Conservation (phyloP, 2,113 vertebrate genomes). For the Larimichthys polyactis region DNA sequence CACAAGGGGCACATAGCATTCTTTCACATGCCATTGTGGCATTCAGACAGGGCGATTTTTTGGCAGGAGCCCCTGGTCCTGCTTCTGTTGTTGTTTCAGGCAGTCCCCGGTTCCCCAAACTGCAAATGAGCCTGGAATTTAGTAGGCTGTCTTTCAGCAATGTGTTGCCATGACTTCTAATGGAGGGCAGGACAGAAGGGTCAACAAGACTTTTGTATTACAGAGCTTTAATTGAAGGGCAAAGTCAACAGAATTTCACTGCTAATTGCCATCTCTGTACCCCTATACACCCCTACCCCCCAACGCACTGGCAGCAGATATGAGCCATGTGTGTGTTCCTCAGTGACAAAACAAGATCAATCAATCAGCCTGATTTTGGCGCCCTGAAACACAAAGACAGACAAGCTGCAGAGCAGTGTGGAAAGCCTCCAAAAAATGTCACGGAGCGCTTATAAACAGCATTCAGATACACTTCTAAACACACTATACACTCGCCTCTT, state of each 20-base stretch:
- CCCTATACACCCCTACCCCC: slow-evolving; percentile 10
- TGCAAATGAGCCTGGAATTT: slow-evolving; percentile 80
- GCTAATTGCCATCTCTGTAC: slow-evolving; percentile 64
- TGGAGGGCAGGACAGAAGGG: slow-evolving; percentile 67
- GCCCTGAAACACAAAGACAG: slow-evolving; percentile 27
- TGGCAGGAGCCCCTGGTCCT: slow-evolving; percentile 71
- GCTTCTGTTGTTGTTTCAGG: slow-evolving; percentile 77
- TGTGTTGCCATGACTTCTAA: slow-evolving; percentile 74
- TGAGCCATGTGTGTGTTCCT: slow-evolving; percentile 47
- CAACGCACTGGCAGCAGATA: slow-evolving; percentile 42
- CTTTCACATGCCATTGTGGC: slow-evolving; percentile 82
- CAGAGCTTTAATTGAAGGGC: slow-evolving; percentile 74
- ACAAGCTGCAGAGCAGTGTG: slow-evolving; percentile 25
- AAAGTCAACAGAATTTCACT: slow-evolving; percentile 74
- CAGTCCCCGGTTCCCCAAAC: slow-evolving; percentile 78
- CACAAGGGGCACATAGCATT: slow-evolving; percentile 78
- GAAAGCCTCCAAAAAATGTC: slow-evolving; percentile 16
- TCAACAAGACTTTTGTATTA: slow-evolving; percentile 77
- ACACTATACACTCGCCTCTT: background rate
- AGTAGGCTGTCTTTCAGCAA: slow-evolving; percentile 65
- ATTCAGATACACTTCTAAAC: background rate
- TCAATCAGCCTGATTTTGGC: slow-evolving; percentile 39
- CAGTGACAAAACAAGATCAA: slow-evolving; percentile 40
- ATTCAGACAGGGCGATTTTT: slow-evolving; percentile 75
- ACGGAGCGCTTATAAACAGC: slow-evolving; percentile 5